Evolutionary conservation across 2,113 vertebrate species (phyloP).

Genomic region (Malurus cyaneus): DNA sequence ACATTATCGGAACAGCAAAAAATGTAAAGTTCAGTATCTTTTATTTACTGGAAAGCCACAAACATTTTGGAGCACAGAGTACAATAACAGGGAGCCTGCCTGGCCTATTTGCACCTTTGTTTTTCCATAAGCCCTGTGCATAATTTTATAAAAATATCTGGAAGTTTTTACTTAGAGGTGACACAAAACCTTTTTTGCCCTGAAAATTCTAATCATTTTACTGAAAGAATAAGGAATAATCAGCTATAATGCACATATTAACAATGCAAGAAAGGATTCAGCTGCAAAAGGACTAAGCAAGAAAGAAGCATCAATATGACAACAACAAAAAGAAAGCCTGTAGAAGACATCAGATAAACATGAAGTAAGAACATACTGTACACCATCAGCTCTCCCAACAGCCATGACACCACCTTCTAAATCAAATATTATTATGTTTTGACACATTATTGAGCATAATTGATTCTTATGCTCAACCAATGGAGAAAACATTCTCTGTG

Average conservation of each 20-base stretch:
- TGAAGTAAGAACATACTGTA: background rate
- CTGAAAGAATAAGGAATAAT: background rate
- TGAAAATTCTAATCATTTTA: background rate
- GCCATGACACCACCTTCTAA: background rate
- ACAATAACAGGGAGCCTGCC: background rate
- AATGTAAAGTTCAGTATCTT: background rate
- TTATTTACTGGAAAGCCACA: background rate
- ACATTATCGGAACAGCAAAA: background rate
- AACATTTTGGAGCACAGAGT: background rate
- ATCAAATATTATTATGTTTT: background rate
- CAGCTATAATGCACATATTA: background rate
- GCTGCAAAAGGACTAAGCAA: background rate
- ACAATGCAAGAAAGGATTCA: background rate
- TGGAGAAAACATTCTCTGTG: background rate
- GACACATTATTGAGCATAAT: background rate
- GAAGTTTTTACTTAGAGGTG: background rate
- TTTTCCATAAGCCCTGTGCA: background rate
- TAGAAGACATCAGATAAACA: background rate
- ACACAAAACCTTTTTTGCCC: background rate
- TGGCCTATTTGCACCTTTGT: background rate
- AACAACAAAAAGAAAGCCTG: background rate
- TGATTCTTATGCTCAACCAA: background rate
- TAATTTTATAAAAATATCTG: background rate
- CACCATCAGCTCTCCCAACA: background rate
- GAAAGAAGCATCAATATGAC: background rate